phyloP scores from a whole-genome alignment of 2,113 vertebrate species.

The Protobothrops flavoviridis region DNA sequence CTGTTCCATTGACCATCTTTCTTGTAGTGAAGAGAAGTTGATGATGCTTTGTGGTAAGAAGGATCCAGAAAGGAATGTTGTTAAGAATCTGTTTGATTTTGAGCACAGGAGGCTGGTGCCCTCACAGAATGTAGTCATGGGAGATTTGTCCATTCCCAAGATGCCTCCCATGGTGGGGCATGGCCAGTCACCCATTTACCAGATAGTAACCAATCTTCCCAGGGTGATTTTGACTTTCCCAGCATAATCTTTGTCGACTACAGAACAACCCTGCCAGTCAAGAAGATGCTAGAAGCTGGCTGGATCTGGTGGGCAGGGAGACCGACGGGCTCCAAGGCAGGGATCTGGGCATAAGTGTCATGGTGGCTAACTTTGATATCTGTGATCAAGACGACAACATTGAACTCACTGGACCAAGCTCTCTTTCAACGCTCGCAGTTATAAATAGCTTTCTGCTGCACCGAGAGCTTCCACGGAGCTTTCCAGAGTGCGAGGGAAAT shows the following conservation, averaged over 20 bases:
- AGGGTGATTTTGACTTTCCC: not conserved
- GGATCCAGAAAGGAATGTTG: not conserved
- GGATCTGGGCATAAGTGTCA: not conserved
- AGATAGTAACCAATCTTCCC: not conserved
- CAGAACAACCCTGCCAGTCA: not conserved
- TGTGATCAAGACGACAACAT: not conserved
- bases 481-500: not conserved
- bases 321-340: not conserved
- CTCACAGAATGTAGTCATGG: not conserved
- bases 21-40: not conserved
- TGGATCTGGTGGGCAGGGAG: not conserved
- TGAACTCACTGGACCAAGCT: too few species aligned
- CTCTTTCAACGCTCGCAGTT: not conserved
- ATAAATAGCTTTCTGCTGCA: not conserved
- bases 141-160: not conserved
- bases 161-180: not conserved
- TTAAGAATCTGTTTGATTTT: not conserved
- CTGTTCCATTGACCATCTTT: not conserved
- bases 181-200: not conserved
- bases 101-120: not conserved
- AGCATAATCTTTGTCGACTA: not conserved
- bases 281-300: not conserved
- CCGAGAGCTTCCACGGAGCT: not conserved
- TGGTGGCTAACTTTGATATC: not conserved
- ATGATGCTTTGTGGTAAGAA: not conserved